Evolutionary conservation across 2,113 vertebrate species (phyloP).

Genomic region (Columba livia): DNA sequence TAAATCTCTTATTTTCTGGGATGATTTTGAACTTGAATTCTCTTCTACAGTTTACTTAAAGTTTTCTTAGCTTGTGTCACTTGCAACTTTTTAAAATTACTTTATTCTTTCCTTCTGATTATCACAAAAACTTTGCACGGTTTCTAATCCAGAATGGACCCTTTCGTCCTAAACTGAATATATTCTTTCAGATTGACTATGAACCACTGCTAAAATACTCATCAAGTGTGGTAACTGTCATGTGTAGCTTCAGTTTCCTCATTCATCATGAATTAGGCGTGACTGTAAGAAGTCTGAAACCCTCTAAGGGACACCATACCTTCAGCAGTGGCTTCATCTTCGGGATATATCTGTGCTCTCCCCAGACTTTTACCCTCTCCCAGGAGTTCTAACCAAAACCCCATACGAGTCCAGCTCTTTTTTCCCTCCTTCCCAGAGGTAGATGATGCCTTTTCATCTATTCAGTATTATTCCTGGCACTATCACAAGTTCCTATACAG

Average conservation of each 20-base stretch:
- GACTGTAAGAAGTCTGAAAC: neutral
- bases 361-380: neutral
- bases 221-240: neutral
- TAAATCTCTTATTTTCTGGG: neutral
- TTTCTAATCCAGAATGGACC: neutral
- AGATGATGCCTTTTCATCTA: neutral
- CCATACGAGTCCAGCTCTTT: neutral
- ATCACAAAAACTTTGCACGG: neutral
- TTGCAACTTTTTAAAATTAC: neutral
- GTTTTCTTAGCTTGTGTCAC: neutral
- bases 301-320: neutral
- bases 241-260: neutral
- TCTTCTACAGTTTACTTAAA: neutral
- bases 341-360: neutral
- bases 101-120: neutral
- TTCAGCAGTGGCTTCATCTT: neutral
- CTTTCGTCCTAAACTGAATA: neutral
- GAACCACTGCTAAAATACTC: neutral
- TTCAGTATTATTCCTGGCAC: neutral
- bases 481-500: neutral
- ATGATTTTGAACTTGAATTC: neutral
- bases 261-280: neutral
- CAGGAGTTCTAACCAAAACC: neutral
- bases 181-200: neutral
- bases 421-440: neutral